Percentiles rank a stretch among this genome's conserved stretches.
These are phyloP conservation scores for Sinopyrophorus schimmeli DNA, from an alignment of 2,888 invertebrate genomes.

Conservation along the genomic window DNA sequence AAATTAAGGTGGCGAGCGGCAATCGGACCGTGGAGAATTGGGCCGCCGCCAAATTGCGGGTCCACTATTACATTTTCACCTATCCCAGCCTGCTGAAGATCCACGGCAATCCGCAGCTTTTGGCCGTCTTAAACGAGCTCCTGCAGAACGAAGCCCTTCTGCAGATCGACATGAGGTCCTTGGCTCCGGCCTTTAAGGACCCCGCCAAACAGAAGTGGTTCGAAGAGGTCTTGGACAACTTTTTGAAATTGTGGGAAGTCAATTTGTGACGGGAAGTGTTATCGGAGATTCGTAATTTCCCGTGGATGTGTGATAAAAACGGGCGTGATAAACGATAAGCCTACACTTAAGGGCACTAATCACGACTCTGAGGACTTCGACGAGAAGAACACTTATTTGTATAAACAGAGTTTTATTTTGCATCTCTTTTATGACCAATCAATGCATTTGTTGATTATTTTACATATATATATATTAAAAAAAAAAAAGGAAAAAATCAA, in stretches of 20 bases:
- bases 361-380: constrained; percentile 27
- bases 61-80: constrained; percentile 79
- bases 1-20: constrained; percentile 77
- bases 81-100: constrained; percentile 80
- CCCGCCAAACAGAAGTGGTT: constrained; percentile 78
- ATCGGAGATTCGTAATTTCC: constrained; percentile 26
- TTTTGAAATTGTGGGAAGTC: constrained; percentile 86
- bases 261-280: constrained; percentile 67
- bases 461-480: constrained; percentile 9
- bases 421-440: constrained; percentile 18
- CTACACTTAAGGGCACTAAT: constrained; percentile 22
- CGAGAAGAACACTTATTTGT: constrained; percentile 19
- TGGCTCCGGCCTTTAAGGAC: constrained; percentile 79
- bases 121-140: constrained; percentile 71
- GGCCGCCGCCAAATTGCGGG: constrained; percentile 71
- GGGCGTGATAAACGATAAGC: constrained; percentile 38
- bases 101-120: constrained; percentile 74
- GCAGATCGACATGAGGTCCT: constrained; percentile 77
- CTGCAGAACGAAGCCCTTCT: constrained; percentile 82
- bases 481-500: constrained; percentile 23
- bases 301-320: constrained; percentile 39
- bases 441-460: constrained; percentile 18
- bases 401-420: constrained; percentile 24
- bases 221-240: constrained; percentile 86
- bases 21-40: constrained; percentile 77